Evolutionary conservation across 2,113 vertebrate genomes (phyloP).

Genomic region (Steatornis caripensis): DNA sequence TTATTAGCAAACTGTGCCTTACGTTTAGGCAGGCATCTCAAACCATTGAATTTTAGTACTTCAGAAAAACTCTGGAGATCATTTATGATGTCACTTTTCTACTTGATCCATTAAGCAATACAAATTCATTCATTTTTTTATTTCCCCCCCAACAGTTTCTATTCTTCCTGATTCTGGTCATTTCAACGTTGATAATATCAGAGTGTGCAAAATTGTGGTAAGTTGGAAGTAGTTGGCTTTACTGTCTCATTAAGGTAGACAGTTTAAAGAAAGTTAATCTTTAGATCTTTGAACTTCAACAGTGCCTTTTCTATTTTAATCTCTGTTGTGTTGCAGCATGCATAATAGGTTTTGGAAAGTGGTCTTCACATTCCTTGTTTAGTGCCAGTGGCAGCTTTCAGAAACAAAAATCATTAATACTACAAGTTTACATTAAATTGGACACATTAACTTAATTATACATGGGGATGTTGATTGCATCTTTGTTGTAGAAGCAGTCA

Average conservation of each 20-base stretch:
- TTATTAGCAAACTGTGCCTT: neutral
- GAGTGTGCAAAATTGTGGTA: conserved; percentile 98
- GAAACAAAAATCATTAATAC: neutral
- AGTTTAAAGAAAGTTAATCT: neutral
- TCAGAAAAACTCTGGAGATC: neutral
- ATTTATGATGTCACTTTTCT: neutral
- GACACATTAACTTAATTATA: neutral
- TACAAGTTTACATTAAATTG: neutral
- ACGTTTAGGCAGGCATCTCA: neutral
- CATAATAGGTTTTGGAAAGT: neutral
- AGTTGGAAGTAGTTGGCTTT: conserved; percentile 49
- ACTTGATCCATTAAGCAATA: neutral
- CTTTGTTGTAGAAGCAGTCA: neutral
- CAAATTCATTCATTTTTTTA: fast-evolving
- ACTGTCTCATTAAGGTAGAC: neutral
- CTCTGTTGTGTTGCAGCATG: neutral
- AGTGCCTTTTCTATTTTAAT: neutral
- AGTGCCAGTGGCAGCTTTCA: neutral
- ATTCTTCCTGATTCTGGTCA: conserved; percentile 89
- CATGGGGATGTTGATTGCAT: neutral
- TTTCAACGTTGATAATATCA: conserved; percentile 95
- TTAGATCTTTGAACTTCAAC: neutral
- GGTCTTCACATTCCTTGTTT: neutral
- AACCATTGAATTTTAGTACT: neutral
- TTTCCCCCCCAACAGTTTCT: conserved; percentile 75